A percentile compares a stretch with the other conserved stretches of the same genome.
phyloP scores from a whole-genome alignment of 2,888 invertebrate genomes.

The Amiota minor region DNA sequence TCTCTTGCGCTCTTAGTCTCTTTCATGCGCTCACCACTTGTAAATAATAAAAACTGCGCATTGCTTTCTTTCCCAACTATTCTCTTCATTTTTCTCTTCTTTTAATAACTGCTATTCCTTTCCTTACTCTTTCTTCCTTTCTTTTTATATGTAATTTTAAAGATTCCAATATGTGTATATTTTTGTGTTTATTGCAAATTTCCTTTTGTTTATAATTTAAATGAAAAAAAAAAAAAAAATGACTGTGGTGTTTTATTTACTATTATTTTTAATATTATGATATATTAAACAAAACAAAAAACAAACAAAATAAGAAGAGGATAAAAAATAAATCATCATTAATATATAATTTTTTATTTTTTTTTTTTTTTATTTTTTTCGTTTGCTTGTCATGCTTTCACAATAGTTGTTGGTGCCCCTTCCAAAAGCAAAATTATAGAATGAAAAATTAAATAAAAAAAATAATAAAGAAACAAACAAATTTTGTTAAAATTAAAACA shows the following conservation, averaged over 20 bases:
- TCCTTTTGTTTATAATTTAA: constrained; percentile 39
- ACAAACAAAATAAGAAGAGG: constrained; percentile 7
- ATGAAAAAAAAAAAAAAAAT: constrained; percentile 52
- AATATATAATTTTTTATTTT: not conserved
- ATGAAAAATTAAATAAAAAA: constrained; percentile 15
- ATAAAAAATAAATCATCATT: constrained; percentile 3
- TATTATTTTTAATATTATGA: constrained; percentile 59
- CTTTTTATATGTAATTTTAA: constrained; percentile 23
- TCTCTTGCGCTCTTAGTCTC: not conserved
- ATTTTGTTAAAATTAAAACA: not conserved
- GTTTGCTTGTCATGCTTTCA: constrained; percentile 24
- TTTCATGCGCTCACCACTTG: constrained; percentile 25
- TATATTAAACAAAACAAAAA: constrained; percentile 42
- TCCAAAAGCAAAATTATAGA: not conserved
- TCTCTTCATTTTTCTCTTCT: not conserved
- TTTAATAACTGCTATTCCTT: not conserved
- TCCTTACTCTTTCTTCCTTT: not conserved
- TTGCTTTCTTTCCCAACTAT: not conserved
- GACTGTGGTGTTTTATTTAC: constrained; percentile 70
- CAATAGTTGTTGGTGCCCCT: constrained; percentile 23
- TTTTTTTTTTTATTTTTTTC: not conserved
- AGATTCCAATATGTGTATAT: constrained; percentile 26
- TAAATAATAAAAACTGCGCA: constrained; percentile 33
- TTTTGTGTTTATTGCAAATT: constrained; percentile 33
- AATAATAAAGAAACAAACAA: constrained; percentile 11